Conservation (phyloP, 2,888 invertebrate genomes). For the Trichacis sp. region DNA sequence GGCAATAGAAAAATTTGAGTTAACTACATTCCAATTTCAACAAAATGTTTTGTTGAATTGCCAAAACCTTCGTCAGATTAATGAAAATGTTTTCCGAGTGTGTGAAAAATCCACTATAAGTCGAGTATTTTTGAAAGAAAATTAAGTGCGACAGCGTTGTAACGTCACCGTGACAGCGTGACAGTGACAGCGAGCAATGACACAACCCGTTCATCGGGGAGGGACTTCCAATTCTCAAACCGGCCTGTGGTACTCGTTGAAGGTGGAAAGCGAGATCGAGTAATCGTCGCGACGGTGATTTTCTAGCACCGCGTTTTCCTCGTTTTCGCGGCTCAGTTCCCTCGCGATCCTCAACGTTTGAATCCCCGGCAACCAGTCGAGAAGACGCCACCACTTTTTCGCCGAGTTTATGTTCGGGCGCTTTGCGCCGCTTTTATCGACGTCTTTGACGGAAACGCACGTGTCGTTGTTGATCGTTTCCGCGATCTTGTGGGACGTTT, state of each 20-base stretch:
- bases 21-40: too few relatives aligned
- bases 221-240: conserved; percentile 52
- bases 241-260: conserved; percentile 67
- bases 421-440: conserved; percentile 10
- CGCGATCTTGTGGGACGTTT: not conserved
- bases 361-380: conserved; percentile 58
- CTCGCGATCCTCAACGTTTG: conserved; percentile 48
- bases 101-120: too few relatives aligned
- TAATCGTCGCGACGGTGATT: conserved; percentile 54
- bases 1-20: too few relatives aligned
- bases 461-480: conserved; percentile 18
- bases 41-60: too few relatives aligned
- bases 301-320: conserved; percentile 46
- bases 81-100: too few relatives aligned
- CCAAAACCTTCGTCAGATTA: too few relatives aligned
- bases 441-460: conserved; percentile 19
- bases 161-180: conserved; percentile 2
- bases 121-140: too few relatives aligned
- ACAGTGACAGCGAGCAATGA: not conserved
- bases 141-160: too few relatives aligned
- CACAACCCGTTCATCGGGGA: conserved; percentile 6
- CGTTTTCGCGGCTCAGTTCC: conserved; percentile 29
- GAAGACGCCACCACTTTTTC: conserved; percentile 59
- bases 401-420: conserved; percentile 5
- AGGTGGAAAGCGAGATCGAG: conserved; percentile 60